Percentiles rank a stretch among this genome's conserved stretches.
phyloP scores from a whole-genome alignment of 1,140 invertebrate genomes.

The Chymomyza costata region DNA sequence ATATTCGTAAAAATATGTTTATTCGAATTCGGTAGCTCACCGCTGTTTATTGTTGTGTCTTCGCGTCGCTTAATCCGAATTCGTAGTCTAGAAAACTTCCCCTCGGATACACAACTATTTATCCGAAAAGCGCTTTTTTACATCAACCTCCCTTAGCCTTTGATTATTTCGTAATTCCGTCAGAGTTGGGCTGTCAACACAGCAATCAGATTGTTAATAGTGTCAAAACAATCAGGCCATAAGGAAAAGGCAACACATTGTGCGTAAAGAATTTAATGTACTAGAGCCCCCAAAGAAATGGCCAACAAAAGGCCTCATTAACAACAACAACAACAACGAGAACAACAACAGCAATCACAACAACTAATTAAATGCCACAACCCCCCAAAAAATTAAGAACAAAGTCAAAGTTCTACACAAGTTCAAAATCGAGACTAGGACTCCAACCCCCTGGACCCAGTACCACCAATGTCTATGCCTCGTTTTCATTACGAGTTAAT shows the following conservation, averaged over 20 bases:
- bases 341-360: slow-evolving; percentile 47
- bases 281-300: slow-evolving; percentile 52
- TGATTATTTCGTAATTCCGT: too few species aligned
- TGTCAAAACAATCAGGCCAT: slow-evolving; percentile 46
- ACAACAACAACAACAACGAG: slow-evolving; percentile 20
- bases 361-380: slow-evolving; percentile 71
- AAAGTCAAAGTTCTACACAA: slow-evolving; percentile 56
- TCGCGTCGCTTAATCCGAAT: too few species aligned
- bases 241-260: slow-evolving; percentile 23
- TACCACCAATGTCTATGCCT: slow-evolving; percentile 26
- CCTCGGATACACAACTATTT: too few species aligned
- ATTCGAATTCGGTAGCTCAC: too few species aligned
- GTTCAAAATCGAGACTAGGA: too few species aligned
- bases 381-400: slow-evolving; percentile 33
- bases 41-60: too few species aligned
- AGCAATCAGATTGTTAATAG: too few species aligned
- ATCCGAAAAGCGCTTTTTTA: too few species aligned
- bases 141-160: too few species aligned
- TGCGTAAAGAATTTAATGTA: slow-evolving; percentile 41
- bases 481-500: slow-evolving; percentile 74
- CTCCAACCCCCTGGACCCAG: slow-evolving; percentile 5
- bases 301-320: slow-evolving; percentile 35
- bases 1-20: too few species aligned
- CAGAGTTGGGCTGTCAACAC: too few species aligned
- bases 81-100: too few species aligned